Conservation (phyloP, 1,140 invertebrate species). For the Drosophila hydei region DNA sequence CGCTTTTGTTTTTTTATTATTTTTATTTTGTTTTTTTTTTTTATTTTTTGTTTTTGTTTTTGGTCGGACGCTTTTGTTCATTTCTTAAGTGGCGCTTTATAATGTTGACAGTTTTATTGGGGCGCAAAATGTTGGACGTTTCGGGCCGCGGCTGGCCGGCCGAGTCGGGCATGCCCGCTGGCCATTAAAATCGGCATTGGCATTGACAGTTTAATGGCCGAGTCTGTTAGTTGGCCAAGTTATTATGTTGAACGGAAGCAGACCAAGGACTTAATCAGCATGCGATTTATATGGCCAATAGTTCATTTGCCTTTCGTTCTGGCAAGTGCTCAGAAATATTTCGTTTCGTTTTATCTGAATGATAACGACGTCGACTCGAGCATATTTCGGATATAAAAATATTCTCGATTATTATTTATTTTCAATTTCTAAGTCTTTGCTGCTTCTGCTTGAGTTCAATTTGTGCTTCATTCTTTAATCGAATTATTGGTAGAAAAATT, state of each 20-base stretch:
- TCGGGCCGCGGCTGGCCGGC: slow-evolving; percentile 4
- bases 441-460: no score
- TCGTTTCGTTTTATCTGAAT: no score
- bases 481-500: no score
- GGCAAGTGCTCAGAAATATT: no score
- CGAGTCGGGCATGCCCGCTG: slow-evolving; percentile 16
- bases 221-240: not conserved
- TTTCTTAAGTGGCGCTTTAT: slow-evolving; percentile 81
- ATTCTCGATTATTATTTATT: no score
- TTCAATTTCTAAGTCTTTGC: no score
- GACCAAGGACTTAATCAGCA: not conserved
- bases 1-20: slow-evolving; percentile 44
- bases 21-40: slow-evolving; percentile 38
- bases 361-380: no score
- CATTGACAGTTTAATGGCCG: slow-evolving; percentile 18
- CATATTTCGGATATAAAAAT: no score
- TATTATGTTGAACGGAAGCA: not conserved
- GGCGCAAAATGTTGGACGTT: slow-evolving; percentile 76
- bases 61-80: slow-evolving; percentile 65
- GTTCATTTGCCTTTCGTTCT: no score
- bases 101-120: slow-evolving; percentile 81
- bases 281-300: not conserved
- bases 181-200: not conserved
- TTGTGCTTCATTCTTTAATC: no score
- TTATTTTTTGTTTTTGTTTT: not conserved